Evolutionary conservation across 1,140 invertebrate species (phyloP).

Genomic region (Rhyzopertha dominica): DNA sequence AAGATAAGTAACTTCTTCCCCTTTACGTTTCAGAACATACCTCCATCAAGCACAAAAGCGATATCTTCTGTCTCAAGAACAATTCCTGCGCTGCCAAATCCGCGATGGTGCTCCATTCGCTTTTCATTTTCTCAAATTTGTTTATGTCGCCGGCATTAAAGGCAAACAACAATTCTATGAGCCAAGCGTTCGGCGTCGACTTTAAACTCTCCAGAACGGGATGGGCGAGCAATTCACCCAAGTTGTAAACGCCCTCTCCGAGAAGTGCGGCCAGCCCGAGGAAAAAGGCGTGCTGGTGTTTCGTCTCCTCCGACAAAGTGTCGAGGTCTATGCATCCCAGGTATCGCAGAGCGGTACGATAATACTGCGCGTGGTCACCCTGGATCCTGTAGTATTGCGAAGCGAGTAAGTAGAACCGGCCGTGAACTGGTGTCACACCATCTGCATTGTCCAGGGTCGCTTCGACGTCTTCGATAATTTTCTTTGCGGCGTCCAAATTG

Average conservation of each 20-base stretch:
- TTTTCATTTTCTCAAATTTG: slow-evolving; percentile 77
- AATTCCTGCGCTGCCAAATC: slow-evolving; percentile 84
- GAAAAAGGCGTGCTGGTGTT: slow-evolving; percentile 82
- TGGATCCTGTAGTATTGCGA: slow-evolving; percentile 84
- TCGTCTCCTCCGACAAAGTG: slow-evolving; percentile 59
- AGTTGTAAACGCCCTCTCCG: slow-evolving; percentile 95
- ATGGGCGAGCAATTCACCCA: slow-evolving; percentile 94
- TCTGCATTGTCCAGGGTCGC: slow-evolving; percentile 81
- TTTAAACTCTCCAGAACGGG: slow-evolving; percentile 85
- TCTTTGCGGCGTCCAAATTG: slow-evolving; percentile 77
- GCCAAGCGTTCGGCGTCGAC: slow-evolving; percentile 79
- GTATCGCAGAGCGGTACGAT: slow-evolving; percentile 90
- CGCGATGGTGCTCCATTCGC: slow-evolving; percentile 75
- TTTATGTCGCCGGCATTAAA: slow-evolving; percentile 90
- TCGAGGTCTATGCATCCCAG: slow-evolving; percentile 86
- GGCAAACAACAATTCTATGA: slow-evolving; percentile 83
- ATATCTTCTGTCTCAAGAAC: slow-evolving; percentile 87
- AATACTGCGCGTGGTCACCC: slow-evolving; percentile 89
- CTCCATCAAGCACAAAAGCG: slow-evolving; percentile 95
- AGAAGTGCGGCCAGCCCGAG: slow-evolving; percentile 89
- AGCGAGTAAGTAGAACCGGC: slow-evolving; percentile 89
- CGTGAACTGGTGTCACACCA: slow-evolving; percentile 90
- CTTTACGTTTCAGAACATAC: slow-evolving; percentile 45
- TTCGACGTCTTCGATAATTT: slow-evolving; percentile 87
- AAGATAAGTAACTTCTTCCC: not conserved